These are phyloP conservation scores for Lacanobia oleracea DNA, from an alignment of 2,888 invertebrate species.

Conservation along the genomic window DNA sequence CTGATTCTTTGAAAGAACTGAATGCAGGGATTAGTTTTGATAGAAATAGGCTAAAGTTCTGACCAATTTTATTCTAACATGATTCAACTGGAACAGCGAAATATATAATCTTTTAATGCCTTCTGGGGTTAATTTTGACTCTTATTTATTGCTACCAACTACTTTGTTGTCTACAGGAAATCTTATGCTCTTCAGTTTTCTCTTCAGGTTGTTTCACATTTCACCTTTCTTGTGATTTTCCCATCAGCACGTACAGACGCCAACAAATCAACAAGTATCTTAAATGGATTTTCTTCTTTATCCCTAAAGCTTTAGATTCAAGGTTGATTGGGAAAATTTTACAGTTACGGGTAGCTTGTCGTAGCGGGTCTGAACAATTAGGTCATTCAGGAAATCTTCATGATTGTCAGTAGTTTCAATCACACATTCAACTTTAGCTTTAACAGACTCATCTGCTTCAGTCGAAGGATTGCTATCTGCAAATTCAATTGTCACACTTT, in stretches of 20 bases:
- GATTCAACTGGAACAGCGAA: slow-evolving; percentile 10
- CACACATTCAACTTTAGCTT: background rate
- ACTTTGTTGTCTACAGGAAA: background rate
- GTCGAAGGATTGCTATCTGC: background rate
- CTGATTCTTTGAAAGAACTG: slow-evolving; percentile 38
- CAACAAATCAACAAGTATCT: no score
- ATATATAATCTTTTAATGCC: background rate
- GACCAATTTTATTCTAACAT: background rate
- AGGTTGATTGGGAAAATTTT: no score
- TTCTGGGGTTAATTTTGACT: background rate
- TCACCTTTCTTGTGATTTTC: no score
- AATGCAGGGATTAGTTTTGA: slow-evolving; percentile 22
- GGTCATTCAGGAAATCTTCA: no score
- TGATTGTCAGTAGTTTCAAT: background rate
- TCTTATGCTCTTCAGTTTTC: no score
- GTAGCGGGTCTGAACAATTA: no score
- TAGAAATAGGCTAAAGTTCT: slow-evolving; percentile 15
- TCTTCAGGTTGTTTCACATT: no score
- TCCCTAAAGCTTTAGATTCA: no score
- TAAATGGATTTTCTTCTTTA: no score
- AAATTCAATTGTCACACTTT: slow-evolving; percentile 9
- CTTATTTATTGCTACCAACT: background rate
- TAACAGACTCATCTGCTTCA: background rate
- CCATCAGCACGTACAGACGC: no score
- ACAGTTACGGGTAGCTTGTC: no score